A percentile compares a stretch with the other conserved stretches of the same genome.
Evolutionary conservation across 2,888 invertebrate species (phyloP).

Genomic region (Pilophorus perplexus): DNA sequence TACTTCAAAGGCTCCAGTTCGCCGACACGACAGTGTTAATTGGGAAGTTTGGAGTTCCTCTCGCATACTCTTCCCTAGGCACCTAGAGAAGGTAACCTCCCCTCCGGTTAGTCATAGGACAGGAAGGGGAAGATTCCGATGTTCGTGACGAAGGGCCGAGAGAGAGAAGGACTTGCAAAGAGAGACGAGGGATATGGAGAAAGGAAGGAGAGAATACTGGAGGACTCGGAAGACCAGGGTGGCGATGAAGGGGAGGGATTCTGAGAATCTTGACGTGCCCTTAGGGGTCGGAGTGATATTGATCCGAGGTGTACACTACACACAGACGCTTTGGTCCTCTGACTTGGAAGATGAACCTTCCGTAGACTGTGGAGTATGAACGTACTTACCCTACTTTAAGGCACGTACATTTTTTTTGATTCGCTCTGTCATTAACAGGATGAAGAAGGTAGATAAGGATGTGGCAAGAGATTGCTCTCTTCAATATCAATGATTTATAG

Average conservation of each 20-base stretch:
- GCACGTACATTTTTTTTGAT: too few relatives aligned
- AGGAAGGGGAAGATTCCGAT: neutral
- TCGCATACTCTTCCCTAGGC: neutral
- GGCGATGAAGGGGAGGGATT: neutral
- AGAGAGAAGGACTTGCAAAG: neutral
- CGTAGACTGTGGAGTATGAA: too few relatives aligned
- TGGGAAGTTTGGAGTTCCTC: conserved; percentile 32
- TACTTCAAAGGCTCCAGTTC: neutral
- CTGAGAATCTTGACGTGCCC: conserved; percentile 15
- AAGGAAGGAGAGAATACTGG: neutral
- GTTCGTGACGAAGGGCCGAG: neutral
- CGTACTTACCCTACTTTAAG: too few relatives aligned
- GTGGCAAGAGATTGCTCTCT: too few relatives aligned
- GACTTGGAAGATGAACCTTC: too few relatives aligned
- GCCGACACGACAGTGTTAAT: conserved; percentile 4
- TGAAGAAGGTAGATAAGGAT: too few relatives aligned
- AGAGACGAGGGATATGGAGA: neutral
- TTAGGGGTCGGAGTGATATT: conserved; percentile 28
- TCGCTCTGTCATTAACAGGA: too few relatives aligned
- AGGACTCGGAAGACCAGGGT: neutral
- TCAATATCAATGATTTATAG: too few relatives aligned
- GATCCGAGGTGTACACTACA: conserved; percentile 14
- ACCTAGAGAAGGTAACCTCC: neutral
- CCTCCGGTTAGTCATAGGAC: neutral
- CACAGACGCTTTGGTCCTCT: too few relatives aligned